Conservation (phyloP, 2,797 vertebrate genomes). For the Pagetopsis macropterus region DNA sequence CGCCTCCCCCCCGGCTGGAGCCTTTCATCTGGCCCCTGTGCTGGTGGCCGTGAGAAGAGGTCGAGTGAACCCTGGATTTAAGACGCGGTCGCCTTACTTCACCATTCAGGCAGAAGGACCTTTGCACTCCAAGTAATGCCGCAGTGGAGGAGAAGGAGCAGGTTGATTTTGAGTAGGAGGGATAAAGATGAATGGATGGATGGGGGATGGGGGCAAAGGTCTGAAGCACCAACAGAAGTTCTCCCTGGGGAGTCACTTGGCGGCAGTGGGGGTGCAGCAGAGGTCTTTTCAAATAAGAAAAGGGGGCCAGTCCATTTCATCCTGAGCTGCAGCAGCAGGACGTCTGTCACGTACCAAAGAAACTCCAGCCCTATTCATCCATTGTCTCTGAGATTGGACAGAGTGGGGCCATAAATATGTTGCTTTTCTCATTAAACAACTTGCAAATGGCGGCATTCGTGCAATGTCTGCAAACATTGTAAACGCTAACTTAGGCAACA, state of each 20-base stretch:
- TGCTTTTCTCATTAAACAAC: conserved; percentile 58
- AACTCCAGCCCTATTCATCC: conserved; percentile 79
- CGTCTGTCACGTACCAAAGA: conserved; percentile 78
- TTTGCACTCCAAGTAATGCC: conserved; percentile 66
- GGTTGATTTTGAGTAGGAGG: conserved; percentile 69
- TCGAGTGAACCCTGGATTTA: conserved; percentile 44
- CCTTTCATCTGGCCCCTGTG: conserved; percentile 71
- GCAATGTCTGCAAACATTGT: conserved; percentile 33
- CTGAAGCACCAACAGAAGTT: conserved; percentile 82
- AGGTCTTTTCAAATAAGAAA: conserved; percentile 82
- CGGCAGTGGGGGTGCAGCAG: conserved; percentile 71
- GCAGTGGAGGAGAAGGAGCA: conserved; percentile 71
- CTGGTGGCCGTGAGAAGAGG: conserved; percentile 60
- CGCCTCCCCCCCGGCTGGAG: conserved; percentile 53
- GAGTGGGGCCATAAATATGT: conserved; percentile 79
- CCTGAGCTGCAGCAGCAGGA: conserved; percentile 80
- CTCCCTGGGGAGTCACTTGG: conserved; percentile 81
- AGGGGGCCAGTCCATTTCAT: conserved; percentile 80
- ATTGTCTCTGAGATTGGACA: conserved; percentile 76
- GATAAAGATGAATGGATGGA: conserved; percentile 72
- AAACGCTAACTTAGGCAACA: background rate
- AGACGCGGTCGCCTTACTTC: conserved; percentile 56
- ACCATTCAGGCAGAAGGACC: conserved; percentile 70
- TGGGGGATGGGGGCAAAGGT: conserved; percentile 65
- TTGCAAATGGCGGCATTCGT: conserved; percentile 61